These are phyloP conservation scores for Ophraella communa DNA, from an alignment of 2,888 invertebrate genomes.

Conservation along the genomic window DNA sequence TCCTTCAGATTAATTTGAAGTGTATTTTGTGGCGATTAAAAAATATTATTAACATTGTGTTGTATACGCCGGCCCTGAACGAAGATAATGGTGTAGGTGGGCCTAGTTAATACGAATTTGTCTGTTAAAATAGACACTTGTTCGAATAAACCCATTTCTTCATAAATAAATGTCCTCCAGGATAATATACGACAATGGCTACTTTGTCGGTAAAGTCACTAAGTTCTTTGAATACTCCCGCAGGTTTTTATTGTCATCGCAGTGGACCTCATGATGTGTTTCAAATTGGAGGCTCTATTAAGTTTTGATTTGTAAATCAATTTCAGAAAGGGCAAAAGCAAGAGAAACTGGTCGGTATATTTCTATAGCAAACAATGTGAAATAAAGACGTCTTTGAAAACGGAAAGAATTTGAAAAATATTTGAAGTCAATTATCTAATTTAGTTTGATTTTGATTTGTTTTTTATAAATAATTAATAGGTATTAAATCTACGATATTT, in stretches of 20 bases:
- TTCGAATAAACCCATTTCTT: slow-evolving; percentile 20
- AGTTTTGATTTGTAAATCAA: slow-evolving; percentile 10
- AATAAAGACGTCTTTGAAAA: neutral
- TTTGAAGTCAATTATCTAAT: no score
- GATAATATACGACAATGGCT: slow-evolving; percentile 3
- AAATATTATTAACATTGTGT: no score
- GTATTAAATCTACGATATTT: no score
- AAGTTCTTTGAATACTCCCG: slow-evolving; percentile 5
- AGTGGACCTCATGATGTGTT: slow-evolving; percentile 6
- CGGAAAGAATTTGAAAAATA: no score
- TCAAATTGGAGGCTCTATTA: slow-evolving; percentile 2
- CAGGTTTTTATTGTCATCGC: slow-evolving; percentile 1
- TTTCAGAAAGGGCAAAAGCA: neutral
- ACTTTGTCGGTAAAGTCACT: slow-evolving; percentile 2
- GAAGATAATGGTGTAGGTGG: neutral
- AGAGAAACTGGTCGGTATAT: neutral
- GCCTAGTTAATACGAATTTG: slow-evolving; percentile 4
- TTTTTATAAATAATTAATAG: no score
- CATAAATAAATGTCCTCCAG: slow-evolving; percentile 22
- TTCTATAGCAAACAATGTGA: neutral
- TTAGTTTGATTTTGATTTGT: no score
- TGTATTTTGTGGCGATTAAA: no score
- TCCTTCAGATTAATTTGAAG: no score
- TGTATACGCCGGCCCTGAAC: neutral
- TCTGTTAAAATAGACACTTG: slow-evolving; percentile 20